Conservation (phyloP, 2,113 vertebrate genomes). For the Silurus glanis region DNA sequence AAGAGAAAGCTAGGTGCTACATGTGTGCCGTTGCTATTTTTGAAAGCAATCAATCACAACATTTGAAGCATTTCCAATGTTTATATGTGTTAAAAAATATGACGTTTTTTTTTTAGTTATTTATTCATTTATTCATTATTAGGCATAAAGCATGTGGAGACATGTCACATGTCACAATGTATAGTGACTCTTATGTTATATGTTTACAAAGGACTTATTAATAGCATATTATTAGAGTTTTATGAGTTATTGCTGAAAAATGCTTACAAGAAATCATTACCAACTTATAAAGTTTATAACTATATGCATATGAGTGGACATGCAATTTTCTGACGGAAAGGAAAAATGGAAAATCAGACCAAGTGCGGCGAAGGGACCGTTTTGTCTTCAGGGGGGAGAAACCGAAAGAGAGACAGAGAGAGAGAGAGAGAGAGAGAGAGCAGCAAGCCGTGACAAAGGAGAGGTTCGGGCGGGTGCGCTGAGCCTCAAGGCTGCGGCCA, state of each 20-base stretch:
- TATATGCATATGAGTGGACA: background rate
- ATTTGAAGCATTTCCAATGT: background rate
- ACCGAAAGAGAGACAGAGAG: constrained; percentile 48
- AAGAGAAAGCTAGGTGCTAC: background rate
- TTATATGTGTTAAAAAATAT: background rate
- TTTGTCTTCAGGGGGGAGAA: constrained; percentile 48
- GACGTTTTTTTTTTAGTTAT: too few species aligned
- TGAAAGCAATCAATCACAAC: background rate
- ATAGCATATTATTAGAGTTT: background rate
- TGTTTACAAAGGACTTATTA: background rate
- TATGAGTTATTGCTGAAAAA: background rate
- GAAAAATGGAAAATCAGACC: constrained; percentile 39
- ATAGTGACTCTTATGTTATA: background rate
- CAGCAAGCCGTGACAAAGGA: constrained; percentile 75
- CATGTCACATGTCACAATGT: too few species aligned
- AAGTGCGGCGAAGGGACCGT: constrained; percentile 25
- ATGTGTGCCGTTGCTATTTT: background rate
- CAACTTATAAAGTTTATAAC: background rate
- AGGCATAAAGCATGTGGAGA: background rate
- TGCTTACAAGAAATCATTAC: background rate
- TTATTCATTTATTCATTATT: background rate
- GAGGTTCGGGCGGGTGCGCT: constrained; percentile 72
- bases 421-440: constrained; percentile 61
- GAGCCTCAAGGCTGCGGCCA: constrained; percentile 74
- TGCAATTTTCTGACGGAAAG: constrained; percentile 4